phyloP scores from a whole-genome alignment of 2,888 invertebrate genomes.

The Agrotis segetum region DNA sequence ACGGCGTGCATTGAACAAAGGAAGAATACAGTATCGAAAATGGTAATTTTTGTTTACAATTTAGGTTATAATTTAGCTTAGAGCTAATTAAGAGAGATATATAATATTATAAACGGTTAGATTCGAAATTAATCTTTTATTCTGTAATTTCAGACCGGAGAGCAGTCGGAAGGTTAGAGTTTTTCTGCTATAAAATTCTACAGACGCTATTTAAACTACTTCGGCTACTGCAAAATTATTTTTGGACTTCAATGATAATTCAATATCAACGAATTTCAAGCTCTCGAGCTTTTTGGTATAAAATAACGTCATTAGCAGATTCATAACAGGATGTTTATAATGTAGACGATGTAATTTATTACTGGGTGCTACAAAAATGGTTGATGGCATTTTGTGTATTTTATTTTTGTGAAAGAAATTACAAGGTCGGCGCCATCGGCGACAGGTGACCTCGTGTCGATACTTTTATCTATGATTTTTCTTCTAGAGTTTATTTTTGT shows the following conservation, averaged over 20 bases:
- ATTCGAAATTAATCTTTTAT: too few species aligned
- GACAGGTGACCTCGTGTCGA: slow-evolving; percentile 66
- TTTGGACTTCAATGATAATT: slow-evolving; percentile 36
- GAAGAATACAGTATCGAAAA: too few species aligned
- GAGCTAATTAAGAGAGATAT: too few species aligned
- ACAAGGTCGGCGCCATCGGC: slow-evolving; percentile 69
- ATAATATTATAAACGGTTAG: too few species aligned
- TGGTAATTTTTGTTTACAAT: too few species aligned
- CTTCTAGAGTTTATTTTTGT: slow-evolving; percentile 20
- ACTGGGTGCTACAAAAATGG: slow-evolving; percentile 51
- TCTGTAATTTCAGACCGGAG: neutral
- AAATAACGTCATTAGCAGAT: slow-evolving; percentile 21
- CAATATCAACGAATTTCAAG: slow-evolving; percentile 26
- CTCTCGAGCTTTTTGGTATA: slow-evolving; percentile 7
- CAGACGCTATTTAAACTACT: slow-evolving; percentile 19
- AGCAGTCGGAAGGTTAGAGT: neutral
- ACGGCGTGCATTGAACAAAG: too few species aligned
- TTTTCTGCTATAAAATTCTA: slow-evolving; percentile 9
- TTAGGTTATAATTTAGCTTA: too few species aligned
- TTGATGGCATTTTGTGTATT: slow-evolving; percentile 64
- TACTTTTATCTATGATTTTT: slow-evolving; percentile 36
- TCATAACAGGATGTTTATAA: slow-evolving; percentile 72
- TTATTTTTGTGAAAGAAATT: slow-evolving; percentile 66
- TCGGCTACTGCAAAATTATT: slow-evolving; percentile 3
- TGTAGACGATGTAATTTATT: slow-evolving; percentile 58